Evolutionary conservation across 2,797 vertebrate genomes (phyloP).

Genomic region (Halcyon smyrnensis): DNA sequence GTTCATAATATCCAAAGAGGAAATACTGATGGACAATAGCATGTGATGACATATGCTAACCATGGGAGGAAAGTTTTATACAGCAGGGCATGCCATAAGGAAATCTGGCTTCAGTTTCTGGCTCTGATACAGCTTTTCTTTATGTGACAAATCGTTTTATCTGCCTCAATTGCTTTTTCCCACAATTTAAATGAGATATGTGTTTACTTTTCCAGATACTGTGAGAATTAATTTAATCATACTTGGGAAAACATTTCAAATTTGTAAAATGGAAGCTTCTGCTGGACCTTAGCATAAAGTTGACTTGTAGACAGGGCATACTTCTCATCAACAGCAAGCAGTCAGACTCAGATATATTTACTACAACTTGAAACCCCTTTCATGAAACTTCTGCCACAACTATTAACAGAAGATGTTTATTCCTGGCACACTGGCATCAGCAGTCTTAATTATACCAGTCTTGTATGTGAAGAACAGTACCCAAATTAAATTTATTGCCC

Average conservation of each 20-base stretch:
- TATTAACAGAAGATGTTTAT: neutral
- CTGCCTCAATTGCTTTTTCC: constrained; percentile 14
- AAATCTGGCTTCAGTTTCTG: constrained; percentile 18
- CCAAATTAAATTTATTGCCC: neutral
- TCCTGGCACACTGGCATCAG: neutral
- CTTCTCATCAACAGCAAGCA: neutral
- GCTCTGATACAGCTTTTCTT: constrained; percentile 17
- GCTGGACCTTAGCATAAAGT: neutral
- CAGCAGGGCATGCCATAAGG: neutral
- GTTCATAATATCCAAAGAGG: neutral
- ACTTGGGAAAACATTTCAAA: neutral
- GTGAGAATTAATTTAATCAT: neutral
- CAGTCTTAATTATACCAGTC: neutral
- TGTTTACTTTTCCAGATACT: constrained; percentile 14
- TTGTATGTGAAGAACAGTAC: neutral
- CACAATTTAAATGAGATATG: neutral
- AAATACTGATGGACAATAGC: neutral
- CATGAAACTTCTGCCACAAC: neutral
- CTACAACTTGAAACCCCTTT: neutral
- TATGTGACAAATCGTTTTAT: neutral
- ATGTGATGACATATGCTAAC: neutral
- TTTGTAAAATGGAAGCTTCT: neutral
- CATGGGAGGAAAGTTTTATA: neutral
- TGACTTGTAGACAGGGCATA: neutral
- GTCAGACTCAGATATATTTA: neutral